Evolutionary conservation across 2,113 vertebrate genomes (phyloP), one percentile per base, ranked within the genome.

Genomic region (Planiliza haematocheilus): DNA sequence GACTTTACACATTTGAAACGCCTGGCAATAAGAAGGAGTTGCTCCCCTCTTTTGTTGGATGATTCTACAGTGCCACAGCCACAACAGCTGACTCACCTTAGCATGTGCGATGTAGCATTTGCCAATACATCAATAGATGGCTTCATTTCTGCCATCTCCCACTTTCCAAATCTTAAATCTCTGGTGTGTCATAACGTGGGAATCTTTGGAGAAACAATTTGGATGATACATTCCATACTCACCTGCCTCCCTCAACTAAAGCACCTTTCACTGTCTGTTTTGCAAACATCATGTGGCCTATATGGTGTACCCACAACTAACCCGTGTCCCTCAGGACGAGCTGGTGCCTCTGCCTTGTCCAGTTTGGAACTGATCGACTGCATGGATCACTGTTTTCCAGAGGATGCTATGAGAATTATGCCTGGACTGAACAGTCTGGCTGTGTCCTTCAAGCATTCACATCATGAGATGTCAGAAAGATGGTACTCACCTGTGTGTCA

Each of bases 291-390:
- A 11, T 12, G 7, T 1, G 7, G 4, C 38, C 6, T 4, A n/a
- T 6, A 41, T 7, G 9, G 2, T 8, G 0, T 2, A 0, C 4
- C 8, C 10, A 8, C 10, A 61, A 12, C 24, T 9, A 6, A 3
- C 3, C 49, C 37, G 6, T 2, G 36, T 14, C 10, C 34, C 2
- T 16, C n/a, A 11, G 20, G 1, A 30, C 37, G 20, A 0, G 4
- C 43, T 7, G 21, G 7, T 10, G 4, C 17, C 3, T 2, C 30
- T 0, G 14, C 21, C 13, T 21, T 92, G 62, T 62, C 77, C 64
- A 88, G 77, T 73, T 67, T 92, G 66, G 91, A 92, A 10, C 77
- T 92, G 0, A 43, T 88, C 2, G 37, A 79, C 63, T 85, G 41
- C 37, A 24, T 3, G 2, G 20, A 70, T 43, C 0, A 46, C 8